Percentiles rank a stretch among this genome's conserved stretches.
phyloP scores from a whole-genome alignment of 2,797 vertebrate genomes.

The Psittacula echo region DNA sequence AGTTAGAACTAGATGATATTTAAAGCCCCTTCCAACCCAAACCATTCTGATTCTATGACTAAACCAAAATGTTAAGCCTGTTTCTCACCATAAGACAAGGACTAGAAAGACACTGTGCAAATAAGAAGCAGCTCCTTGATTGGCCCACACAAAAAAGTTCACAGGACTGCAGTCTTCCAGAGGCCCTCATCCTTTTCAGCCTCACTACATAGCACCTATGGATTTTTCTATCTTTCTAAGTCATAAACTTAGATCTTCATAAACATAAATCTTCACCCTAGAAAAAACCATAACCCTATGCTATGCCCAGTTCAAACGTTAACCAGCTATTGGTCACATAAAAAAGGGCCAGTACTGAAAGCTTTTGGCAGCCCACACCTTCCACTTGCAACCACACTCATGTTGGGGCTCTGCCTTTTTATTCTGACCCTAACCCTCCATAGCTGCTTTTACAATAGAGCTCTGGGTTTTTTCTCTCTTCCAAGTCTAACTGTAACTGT shows the following conservation, averaged over 20 bases:
- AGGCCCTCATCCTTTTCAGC: background rate
- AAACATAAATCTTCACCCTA: background rate
- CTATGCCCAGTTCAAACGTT: background rate
- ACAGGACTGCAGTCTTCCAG: background rate
- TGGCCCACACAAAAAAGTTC: fast-evolving
- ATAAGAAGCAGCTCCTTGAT: background rate
- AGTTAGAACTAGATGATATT: background rate
- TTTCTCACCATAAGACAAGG: background rate
- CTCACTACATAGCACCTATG: fast-evolving
- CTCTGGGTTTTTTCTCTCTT: background rate
- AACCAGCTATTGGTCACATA: background rate
- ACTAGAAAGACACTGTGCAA: background rate
- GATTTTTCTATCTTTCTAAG: background rate
- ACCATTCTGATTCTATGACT: background rate
- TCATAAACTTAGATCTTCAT: background rate
- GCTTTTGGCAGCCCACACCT: background rate
- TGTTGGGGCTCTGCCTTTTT: background rate
- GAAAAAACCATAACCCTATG: background rate
- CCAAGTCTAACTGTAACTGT: background rate
- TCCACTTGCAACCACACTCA: background rate
- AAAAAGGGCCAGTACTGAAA: background rate
- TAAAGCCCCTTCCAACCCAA: background rate
- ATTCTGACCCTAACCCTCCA: background rate
- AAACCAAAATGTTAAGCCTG: background rate
- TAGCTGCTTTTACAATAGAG: background rate